Conservation (phyloP, 2,888 invertebrate genomes). For the Tipula vernalis region DNA sequence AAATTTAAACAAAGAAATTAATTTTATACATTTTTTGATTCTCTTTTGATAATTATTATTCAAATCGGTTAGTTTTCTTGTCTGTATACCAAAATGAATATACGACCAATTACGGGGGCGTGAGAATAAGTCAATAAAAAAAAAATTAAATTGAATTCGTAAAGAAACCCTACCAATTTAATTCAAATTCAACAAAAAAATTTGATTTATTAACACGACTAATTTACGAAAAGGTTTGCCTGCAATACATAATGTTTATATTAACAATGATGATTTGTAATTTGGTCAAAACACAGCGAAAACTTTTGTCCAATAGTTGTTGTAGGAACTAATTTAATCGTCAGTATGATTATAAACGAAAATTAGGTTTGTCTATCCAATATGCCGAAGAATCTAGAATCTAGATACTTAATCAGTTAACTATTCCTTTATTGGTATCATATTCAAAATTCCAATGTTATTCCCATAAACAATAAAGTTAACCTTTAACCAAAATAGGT, state of each 20-base stretch:
- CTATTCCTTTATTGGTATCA: neutral
- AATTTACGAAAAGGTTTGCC: neutral
- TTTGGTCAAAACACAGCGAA: neutral
- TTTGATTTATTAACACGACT: neutral
- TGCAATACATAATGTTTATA: neutral
- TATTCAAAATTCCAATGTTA: neutral
- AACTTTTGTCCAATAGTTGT: neutral
- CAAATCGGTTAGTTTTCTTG: neutral
- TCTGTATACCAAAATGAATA: neutral
- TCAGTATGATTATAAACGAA: neutral
- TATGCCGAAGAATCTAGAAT: neutral
- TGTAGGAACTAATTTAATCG: neutral
- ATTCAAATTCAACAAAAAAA: neutral
- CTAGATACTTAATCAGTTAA: neutral
- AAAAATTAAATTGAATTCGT: neutral
- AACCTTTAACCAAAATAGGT: neutral
- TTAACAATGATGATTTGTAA: neutral
- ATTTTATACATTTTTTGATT: neutral
- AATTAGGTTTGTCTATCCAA: neutral
- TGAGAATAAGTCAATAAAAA: neutral
- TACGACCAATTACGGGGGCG: conserved; percentile 4
- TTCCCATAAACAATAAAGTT: neutral
- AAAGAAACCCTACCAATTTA: neutral
- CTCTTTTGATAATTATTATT: neutral
- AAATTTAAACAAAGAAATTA: neutral